Percentiles rank a stretch among this genome's conserved stretches.
These are phyloP conservation scores for Heliconius nattereri DNA, from an alignment of 1,140 invertebrate genomes.

Conservation along the genomic window DNA sequence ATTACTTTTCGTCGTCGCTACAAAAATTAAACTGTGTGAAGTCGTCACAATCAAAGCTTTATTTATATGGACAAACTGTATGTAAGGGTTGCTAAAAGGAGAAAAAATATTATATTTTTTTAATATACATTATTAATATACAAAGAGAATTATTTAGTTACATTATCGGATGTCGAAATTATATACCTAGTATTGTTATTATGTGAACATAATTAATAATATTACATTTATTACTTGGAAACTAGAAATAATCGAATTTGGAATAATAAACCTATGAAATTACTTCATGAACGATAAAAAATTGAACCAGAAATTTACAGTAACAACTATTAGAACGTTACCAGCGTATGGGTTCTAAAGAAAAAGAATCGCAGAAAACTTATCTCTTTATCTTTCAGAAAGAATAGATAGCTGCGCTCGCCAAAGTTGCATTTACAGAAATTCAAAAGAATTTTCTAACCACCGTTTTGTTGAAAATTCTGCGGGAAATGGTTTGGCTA, in stretches of 20 bases:
- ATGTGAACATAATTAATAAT: no score
- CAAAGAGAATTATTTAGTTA: no score
- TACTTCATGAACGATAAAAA: background rate
- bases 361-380: conserved; percentile 20
- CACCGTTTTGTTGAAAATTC: conserved; percentile 28
- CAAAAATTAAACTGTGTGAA: conserved; percentile 23
- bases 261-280: no score
- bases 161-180: no score
- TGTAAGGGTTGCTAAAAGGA: conserved; percentile 20
- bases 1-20: conserved; percentile 16
- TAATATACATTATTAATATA: background rate
- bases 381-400: conserved; percentile 29
- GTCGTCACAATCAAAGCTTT: background rate
- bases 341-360: conserved; percentile 14
- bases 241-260: no score
- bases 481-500: conserved; percentile 21
- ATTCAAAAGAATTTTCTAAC: conserved; percentile 33
- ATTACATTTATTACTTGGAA: no score
- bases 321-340: conserved; percentile 16
- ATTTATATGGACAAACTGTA: conserved; percentile 16
- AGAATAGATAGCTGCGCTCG: conserved; percentile 31
- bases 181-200: no score
- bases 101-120: conserved; percentile 2
- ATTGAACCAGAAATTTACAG: background rate
- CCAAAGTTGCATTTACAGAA: conserved; percentile 26